A percentile compares a stretch with the other conserved stretches of the same genome.
phyloP scores from a whole-genome alignment of 2,113 vertebrate species.

The Bostrychus sinensis region DNA sequence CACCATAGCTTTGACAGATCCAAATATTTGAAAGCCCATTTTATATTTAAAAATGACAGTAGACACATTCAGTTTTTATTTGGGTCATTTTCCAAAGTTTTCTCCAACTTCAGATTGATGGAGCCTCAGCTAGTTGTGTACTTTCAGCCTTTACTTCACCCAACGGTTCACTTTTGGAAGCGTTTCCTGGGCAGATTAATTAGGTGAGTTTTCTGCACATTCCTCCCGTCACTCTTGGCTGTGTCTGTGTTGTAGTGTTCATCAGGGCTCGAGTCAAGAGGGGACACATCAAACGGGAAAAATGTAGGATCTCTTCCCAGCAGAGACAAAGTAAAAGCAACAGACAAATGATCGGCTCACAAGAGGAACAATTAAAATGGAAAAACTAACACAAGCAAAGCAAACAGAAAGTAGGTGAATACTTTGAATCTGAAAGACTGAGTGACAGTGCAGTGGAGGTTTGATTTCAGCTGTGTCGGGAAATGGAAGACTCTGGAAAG shows the following conservation, averaged over 20 bases:
- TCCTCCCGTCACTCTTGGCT: neutral
- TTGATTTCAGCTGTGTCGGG: conserved; percentile 4
- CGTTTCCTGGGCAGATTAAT: neutral
- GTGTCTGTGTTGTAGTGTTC: neutral
- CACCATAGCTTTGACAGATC: too few relatives aligned
- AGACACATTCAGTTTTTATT: too few relatives aligned
- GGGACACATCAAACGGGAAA: neutral
- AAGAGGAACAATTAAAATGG: neutral
- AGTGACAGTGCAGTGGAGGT: neutral
- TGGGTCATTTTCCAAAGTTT: too few relatives aligned
- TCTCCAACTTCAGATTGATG: too few relatives aligned
- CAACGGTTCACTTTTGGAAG: neutral
- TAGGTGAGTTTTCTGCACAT: neutral
- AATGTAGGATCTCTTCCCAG: neutral
- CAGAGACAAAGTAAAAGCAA: neutral
- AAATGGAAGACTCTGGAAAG: neutral
- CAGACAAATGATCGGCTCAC: neutral
- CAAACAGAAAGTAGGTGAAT: neutral
- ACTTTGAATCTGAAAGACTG: neutral
- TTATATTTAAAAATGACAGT: too few relatives aligned
- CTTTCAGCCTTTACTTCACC: neutral
- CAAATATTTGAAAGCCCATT: too few relatives aligned
- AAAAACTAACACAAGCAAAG: neutral
- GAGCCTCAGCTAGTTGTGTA: too few relatives aligned
- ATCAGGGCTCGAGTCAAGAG: neutral